A percentile compares a stretch with the other conserved stretches of the same genome.
These are phyloP conservation scores for Pipra filicauda DNA, from an alignment of 2,113 vertebrate genomes.

Conservation along the genomic window DNA sequence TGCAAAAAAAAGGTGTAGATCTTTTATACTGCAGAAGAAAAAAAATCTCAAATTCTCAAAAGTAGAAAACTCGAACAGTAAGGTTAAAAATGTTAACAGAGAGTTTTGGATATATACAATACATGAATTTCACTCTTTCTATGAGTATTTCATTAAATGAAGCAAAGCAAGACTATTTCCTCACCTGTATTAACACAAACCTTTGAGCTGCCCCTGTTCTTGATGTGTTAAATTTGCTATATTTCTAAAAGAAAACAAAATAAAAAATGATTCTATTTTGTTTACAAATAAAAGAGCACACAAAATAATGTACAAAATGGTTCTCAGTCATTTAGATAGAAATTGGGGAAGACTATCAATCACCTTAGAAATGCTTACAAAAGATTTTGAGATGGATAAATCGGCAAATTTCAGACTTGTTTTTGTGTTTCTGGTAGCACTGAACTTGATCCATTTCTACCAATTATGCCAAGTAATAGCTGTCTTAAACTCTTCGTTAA, in stretches of 20 bases:
- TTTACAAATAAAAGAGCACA: background rate
- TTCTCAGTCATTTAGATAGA: background rate
- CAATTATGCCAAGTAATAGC: background rate
- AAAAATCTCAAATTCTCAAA: background rate
- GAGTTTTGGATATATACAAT: background rate
- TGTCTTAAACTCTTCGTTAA: background rate
- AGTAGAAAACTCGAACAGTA: background rate
- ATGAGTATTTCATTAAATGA: background rate
- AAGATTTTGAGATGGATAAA: background rate
- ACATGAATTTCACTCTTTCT: background rate
- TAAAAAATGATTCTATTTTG: background rate
- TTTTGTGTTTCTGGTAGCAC: background rate
- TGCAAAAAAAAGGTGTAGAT: background rate
- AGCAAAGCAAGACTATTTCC: background rate
- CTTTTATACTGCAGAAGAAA: background rate
- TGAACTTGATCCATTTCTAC: background rate
- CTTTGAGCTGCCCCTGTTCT: background rate
- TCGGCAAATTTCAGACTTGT: background rate
- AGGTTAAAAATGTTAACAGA: background rate
- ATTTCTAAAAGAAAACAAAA: background rate
- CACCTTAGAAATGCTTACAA: background rate
- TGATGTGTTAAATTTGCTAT: background rate
- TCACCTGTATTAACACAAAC: background rate
- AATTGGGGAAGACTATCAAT: background rate
- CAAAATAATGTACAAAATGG: background rate